These are phyloP conservation scores for Chroicocephalus ridibundus DNA, from an alignment of 2,113 vertebrate genomes.

Conservation along the genomic window DNA sequence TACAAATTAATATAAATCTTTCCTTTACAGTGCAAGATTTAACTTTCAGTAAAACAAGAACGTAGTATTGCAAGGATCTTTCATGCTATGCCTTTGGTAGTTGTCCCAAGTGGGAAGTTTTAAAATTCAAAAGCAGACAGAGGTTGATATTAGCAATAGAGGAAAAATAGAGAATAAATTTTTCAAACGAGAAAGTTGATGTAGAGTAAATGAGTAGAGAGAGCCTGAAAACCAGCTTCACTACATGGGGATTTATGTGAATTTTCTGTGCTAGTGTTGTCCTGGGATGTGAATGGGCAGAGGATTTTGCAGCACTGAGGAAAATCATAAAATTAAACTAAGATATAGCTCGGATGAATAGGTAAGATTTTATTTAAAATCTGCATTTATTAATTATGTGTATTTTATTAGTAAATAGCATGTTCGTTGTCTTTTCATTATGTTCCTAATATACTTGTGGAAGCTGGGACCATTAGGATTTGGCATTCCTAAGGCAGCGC, in stretches of 20 bases:
- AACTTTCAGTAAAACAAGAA: neutral
- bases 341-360: neutral
- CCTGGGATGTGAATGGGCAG: neutral
- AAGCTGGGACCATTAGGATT: neutral
- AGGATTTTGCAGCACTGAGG: neutral
- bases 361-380: neutral
- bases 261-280: neutral
- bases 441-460: neutral
- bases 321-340: neutral
- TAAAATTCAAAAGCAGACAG: neutral
- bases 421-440: neutral
- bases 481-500: neutral
- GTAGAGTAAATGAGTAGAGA: neutral
- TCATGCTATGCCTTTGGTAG: neutral
- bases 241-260: neutral
- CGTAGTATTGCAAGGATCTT: neutral
- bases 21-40: neutral
- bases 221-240: neutral
- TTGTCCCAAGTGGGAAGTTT: neutral
- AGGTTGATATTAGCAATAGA: neutral
- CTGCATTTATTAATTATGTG: neutral
- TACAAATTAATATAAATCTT: neutral
- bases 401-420: neutral
- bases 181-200: neutral
- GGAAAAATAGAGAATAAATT: neutral